phyloP scores from a whole-genome alignment of 2,888 invertebrate species.

The Rhogogaster chlorosoma region DNA sequence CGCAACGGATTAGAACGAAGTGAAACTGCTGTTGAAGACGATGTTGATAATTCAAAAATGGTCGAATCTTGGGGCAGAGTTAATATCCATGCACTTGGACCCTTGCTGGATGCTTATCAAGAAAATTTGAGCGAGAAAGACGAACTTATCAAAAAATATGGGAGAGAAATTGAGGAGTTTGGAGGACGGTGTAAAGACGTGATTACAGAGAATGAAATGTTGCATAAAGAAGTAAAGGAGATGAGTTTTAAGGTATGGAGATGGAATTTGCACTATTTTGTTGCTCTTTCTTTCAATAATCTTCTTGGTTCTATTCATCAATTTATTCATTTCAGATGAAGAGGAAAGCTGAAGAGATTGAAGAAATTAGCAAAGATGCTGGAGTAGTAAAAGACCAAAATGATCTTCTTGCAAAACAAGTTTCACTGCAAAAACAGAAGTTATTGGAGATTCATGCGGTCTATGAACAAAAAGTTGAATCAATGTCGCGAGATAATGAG shows the following conservation, averaged over 20 bases:
- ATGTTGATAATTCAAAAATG: constrained; percentile 75
- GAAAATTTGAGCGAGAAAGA: constrained; percentile 89
- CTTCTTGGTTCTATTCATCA: neutral
- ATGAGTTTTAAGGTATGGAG: constrained; percentile 75
- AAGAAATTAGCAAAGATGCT: constrained; percentile 71
- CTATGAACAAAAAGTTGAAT: constrained; percentile 87
- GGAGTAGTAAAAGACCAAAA: constrained; percentile 74
- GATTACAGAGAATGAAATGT: constrained; percentile 84
- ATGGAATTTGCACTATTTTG: constrained; percentile 1
- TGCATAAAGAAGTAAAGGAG: constrained; percentile 80
- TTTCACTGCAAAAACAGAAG: constrained; percentile 86
- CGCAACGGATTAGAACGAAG: constrained; percentile 49
- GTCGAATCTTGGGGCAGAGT: constrained; percentile 80
- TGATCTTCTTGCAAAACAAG: constrained; percentile 82
- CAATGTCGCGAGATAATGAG: constrained; percentile 84
- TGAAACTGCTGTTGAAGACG: constrained; percentile 61
- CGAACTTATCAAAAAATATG: constrained; percentile 85
- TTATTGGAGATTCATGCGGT: constrained; percentile 86
- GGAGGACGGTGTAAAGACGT: constrained; percentile 87
- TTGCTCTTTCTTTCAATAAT: constrained; percentile 30
- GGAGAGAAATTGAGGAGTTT: constrained; percentile 85
- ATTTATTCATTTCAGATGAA: constrained; percentile 65
- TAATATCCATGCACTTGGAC: constrained; percentile 84
- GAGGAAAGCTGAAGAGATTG: constrained; percentile 70
- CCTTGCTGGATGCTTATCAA: constrained; percentile 89